Base-by-base conservation (phyloP, 1,140 invertebrate genomes). In the Bombus ignitus region DNA sequence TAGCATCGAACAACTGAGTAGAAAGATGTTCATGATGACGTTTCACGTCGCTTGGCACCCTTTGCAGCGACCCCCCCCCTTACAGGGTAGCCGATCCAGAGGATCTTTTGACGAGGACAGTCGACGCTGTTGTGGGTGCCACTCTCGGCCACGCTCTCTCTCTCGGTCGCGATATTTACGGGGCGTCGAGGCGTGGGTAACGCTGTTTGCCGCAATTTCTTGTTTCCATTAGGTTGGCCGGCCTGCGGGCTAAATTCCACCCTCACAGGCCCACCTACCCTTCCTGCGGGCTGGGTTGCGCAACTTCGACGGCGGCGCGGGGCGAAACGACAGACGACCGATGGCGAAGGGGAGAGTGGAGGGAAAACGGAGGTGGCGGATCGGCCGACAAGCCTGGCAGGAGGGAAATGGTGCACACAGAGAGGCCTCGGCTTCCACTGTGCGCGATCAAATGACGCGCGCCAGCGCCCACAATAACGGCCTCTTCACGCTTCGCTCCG, bases 191-290 rank as follows among this genome's bases (percentile, higher is more conserved):
- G 93, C 94, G 93, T 94, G 88, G 91, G 88, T 95, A 95, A 95
- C 92, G 92, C 92, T 94, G 94, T 95, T 95, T 95, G 93, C 92
- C 91, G 93, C 95, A 95, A 95, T 95, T 95, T 95, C 94, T 95
- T 95, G 95, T 95, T 95, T 95, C 94, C 94, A 95, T 95, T 95
- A 95, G 92, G 94, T 94, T 94, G 93, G 94, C 92, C 93, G 92
- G 94, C 94, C 95, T 94, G 92, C 93, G 92, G 95, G 94, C 92
- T 94, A 93, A 91, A 94, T 93, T 93, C 91, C 91, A 92, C 90
- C 92, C 92, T 91, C 89, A 32, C 83, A 32, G 81, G 73, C 59
- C 85, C 78, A 78, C 82, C 80, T 53, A 66, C 82, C 70, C 88
- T 85, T 83, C 74, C 87, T 83, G 78, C 74, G 85, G 88, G 76